A percentile compares a stretch with the other conserved stretches of the same genome.
phyloP scores from a whole-genome alignment of 2,888 invertebrate species.

The Tolmerus cingulatus region DNA sequence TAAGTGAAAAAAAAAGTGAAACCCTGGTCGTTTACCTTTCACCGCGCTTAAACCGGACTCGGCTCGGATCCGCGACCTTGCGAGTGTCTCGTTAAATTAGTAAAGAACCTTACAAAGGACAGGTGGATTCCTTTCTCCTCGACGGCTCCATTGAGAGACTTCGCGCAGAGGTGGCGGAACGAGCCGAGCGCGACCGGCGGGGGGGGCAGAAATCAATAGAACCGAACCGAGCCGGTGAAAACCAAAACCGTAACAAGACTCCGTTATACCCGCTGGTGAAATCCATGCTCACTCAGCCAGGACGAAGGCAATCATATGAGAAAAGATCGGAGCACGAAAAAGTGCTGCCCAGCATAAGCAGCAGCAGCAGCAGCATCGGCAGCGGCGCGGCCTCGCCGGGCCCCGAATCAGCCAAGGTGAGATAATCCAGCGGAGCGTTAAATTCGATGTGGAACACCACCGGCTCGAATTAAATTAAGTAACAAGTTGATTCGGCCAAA shows the following conservation, averaged over 20 bases:
- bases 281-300: slow-evolving; percentile 41
- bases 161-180: not conserved
- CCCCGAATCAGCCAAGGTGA: slow-evolving; percentile 36
- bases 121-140: slow-evolving; percentile 26
- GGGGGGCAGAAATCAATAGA: slow-evolving; percentile 1
- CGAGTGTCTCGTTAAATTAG: slow-evolving; percentile 19
- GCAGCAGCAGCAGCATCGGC: not conserved
- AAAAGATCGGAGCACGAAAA: slow-evolving; percentile 7
- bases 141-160: not conserved
- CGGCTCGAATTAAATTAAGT: slow-evolving; percentile 40
- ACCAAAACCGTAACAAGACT: slow-evolving; percentile 43
- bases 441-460: slow-evolving; percentile 38
- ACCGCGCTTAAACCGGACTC: not conserved
- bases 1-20: slow-evolving; percentile 1
- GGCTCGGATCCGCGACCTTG: slow-evolving; percentile 19
- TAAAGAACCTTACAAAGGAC: slow-evolving; percentile 16
- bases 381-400: not conserved
- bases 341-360: not conserved
- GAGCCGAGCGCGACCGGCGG: not conserved
- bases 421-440: slow-evolving; percentile 37
- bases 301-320: slow-evolving; percentile 39
- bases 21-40: slow-evolving; percentile 32
- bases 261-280: slow-evolving; percentile 39
- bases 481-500: slow-evolving; percentile 38
- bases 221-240: slow-evolving; percentile 12